Percentiles rank a stretch among this genome's conserved stretches.
These are phyloP conservation scores for Clunio marinus DNA, from an alignment of 2,888 invertebrate species.

Conservation along the genomic window DNA sequence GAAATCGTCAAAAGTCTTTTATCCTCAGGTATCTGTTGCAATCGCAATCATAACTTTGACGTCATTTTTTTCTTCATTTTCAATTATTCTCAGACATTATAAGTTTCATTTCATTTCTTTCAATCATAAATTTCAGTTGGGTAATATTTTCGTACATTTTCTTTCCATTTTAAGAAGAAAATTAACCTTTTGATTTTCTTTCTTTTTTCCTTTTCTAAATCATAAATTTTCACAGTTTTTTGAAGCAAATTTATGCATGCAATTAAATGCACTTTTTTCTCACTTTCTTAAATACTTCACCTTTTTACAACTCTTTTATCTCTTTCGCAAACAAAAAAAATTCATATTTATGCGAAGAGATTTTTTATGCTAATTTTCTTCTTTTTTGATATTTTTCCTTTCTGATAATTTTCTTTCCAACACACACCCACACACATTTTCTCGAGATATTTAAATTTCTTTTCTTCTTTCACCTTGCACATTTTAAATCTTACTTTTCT, in stretches of 20 bases:
- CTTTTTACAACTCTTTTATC: not conserved
- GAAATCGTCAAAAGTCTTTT: too few species aligned
- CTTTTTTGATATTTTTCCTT: not conserved
- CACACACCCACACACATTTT: too few species aligned
- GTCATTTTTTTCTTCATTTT: not conserved
- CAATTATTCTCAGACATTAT: not conserved
- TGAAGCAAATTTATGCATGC: not conserved
- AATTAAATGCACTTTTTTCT: not conserved
- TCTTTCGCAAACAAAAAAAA: not conserved
- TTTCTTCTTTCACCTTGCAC: not conserved
- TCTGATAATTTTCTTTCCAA: not conserved
- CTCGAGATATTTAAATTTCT: too few species aligned
- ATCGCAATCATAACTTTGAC: not conserved
- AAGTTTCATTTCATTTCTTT: not conserved
- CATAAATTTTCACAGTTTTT: slow-evolving; percentile 9
- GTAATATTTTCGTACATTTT: not conserved
- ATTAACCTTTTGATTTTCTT: too few species aligned
- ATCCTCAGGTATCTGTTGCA: too few species aligned
- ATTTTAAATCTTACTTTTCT: not conserved
- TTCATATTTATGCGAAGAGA: not conserved
- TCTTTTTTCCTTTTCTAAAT: not conserved
- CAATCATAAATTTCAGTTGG: not conserved
- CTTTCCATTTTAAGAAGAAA: too few species aligned
- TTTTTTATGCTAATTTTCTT: not conserved
- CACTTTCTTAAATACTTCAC: not conserved